These are phyloP conservation scores for Polymixis lichenea DNA, from an alignment of 2,888 invertebrate species.

Conservation along the genomic window DNA sequence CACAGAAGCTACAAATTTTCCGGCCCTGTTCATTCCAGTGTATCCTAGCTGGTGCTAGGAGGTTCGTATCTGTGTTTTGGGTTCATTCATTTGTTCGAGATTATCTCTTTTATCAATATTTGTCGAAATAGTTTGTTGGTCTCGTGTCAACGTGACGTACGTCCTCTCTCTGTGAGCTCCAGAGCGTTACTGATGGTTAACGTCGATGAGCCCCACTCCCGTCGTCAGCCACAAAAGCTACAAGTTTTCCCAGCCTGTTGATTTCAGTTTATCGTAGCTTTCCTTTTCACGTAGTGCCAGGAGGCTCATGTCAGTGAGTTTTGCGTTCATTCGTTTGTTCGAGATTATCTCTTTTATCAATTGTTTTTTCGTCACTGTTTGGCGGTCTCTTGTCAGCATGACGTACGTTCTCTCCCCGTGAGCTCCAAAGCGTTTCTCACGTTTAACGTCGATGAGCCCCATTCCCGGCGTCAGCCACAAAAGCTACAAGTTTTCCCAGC, in stretches of 20 bases:
- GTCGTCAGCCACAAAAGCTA: neutral
- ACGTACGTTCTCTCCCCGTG: neutral
- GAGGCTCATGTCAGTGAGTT: neutral
- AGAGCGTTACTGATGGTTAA: conserved; percentile 27
- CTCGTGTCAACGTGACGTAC: neutral
- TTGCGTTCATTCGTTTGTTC: neutral
- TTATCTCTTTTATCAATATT: neutral
- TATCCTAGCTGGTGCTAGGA: neutral
- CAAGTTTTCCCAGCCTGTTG: conserved; percentile 20
- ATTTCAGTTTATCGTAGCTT: conserved; percentile 20
- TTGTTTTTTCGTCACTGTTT: too few relatives aligned
- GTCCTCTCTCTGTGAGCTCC: conserved; percentile 10
- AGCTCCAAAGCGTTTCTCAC: too few relatives aligned
- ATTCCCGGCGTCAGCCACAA: neutral
- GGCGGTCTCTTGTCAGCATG: too few relatives aligned
- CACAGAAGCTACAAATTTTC: neutral
- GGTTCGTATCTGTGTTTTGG: neutral
- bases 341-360: neutral
- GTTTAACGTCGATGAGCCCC: too few relatives aligned
- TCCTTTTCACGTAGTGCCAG: conserved; percentile 1
- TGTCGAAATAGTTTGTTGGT: conserved; percentile 30
- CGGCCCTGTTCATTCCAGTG: conserved; percentile 36
- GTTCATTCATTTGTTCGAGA: neutral
- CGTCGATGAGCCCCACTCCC: neutral
- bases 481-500: neutral